phyloP scores from a whole-genome alignment of 1,140 invertebrate genomes.

The Drosophila busckii region DNA sequence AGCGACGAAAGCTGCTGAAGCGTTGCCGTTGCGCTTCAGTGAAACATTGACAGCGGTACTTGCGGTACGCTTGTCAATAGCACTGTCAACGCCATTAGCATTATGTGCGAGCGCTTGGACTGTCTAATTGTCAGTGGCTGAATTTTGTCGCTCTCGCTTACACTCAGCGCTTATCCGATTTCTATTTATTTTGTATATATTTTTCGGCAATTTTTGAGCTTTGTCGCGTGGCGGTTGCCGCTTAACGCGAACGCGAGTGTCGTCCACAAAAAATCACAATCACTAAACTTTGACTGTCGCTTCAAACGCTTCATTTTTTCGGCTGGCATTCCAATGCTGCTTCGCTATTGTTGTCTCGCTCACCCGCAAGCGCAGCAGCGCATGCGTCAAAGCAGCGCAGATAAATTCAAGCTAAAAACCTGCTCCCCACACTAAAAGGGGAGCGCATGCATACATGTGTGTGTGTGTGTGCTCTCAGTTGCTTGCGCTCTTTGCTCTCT shows the following conservation, averaged over 20 bases:
- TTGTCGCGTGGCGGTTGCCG: slow-evolving; percentile 33
- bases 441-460: no score
- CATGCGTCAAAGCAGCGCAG: slow-evolving; percentile 64
- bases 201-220: slow-evolving; percentile 36
- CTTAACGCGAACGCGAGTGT: slow-evolving; percentile 57
- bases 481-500: slow-evolving; percentile 11
- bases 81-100: slow-evolving; percentile 78
- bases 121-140: slow-evolving; percentile 66
- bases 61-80: slow-evolving; percentile 59
- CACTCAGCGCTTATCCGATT: slow-evolving; percentile 4
- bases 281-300: slow-evolving; percentile 38
- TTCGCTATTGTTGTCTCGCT: slow-evolving; percentile 37
- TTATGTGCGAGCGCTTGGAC: slow-evolving; percentile 66
- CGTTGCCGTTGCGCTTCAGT: slow-evolving; percentile 69
- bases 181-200: slow-evolving; percentile 33
- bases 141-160: slow-evolving; percentile 6
- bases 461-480: background rate
- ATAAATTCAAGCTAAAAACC: slow-evolving; percentile 41
- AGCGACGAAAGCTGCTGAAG: slow-evolving; percentile 41
- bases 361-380: slow-evolving; percentile 20
- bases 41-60: slow-evolving; percentile 41
- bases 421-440: slow-evolving; percentile 53
- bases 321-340: slow-evolving; percentile 49
- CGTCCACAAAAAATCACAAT: slow-evolving; percentile 32
- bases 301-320: slow-evolving; percentile 31